phyloP scores from a whole-genome alignment of 2,888 invertebrate species.

The Bellardia pandia region DNA sequence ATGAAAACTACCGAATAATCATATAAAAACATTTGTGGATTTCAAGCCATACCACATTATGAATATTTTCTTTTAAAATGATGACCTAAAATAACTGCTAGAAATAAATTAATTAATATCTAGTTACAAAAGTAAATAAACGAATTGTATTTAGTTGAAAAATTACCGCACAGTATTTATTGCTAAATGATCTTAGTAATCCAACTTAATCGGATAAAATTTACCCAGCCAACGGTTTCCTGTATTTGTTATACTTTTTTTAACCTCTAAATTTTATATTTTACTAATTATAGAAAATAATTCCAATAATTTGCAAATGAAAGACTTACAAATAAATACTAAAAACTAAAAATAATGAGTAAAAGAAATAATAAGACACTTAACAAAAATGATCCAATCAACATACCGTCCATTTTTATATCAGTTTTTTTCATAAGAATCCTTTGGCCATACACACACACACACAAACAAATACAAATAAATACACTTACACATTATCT shows the following conservation, averaged over 20 bases:
- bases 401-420: constrained; percentile 73
- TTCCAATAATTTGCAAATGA: constrained; percentile 55
- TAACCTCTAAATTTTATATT: neutral
- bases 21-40: too few species aligned
- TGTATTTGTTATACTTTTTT: neutral
- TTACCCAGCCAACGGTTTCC: constrained; percentile 18
- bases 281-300: constrained; percentile 16
- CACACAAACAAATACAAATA: constrained; percentile 7
- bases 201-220: neutral
- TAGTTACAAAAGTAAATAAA: too few species aligned
- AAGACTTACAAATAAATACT: constrained; percentile 42
- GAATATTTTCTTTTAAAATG: too few species aligned
- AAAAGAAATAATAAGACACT: constrained; percentile 12
- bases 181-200: neutral
- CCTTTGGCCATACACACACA: constrained; percentile 43
- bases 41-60: too few species aligned
- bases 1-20: too few species aligned
- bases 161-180: constrained; percentile 5
- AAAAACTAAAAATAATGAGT: constrained; percentile 19
- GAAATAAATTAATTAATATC: too few species aligned
- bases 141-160: neutral
- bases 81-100: too few species aligned
- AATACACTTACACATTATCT: constrained; percentile 16
- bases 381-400: constrained; percentile 66
- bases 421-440: constrained; percentile 56